Evolutionary conservation across 2,888 invertebrate genomes (phyloP).

Genomic region (Diplazon laetatorius): DNA sequence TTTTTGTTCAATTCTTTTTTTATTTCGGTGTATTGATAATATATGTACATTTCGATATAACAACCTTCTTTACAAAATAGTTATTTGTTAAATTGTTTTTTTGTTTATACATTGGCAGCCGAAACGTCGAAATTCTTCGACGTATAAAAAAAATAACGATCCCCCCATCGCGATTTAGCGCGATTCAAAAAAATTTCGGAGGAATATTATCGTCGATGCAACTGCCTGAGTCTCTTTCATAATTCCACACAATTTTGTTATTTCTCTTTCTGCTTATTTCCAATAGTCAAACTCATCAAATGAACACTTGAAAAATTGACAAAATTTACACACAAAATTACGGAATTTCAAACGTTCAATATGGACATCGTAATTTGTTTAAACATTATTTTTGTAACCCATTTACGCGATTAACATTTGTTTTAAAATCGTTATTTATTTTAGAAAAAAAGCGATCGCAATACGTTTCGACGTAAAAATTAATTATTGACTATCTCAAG

Average conservation of each 20-base stretch:
- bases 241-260: not conserved
- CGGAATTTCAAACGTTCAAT: conserved; percentile 13
- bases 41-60: conserved; percentile 64
- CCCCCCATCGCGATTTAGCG: conserved; percentile 10
- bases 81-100: conserved; percentile 13
- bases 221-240: conserved; percentile 7
- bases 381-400: not conserved
- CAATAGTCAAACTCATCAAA: not conserved
- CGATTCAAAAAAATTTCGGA: conserved; percentile 3
- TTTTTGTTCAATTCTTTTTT: too few relatives aligned
- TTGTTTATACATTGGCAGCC: conserved; percentile 60
- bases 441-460: conserved; percentile 8
- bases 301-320: not conserved
- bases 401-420: conserved; percentile 43
- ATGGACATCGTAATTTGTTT: not conserved
- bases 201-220: conserved; percentile 14
- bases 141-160: conserved; percentile 56
- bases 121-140: conserved; percentile 42
- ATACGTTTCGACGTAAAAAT: conserved; percentile 38
- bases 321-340: not conserved
- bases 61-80: conserved; percentile 58
- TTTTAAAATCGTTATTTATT: conserved; percentile 10
- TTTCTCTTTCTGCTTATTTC: not conserved
- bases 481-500: conserved; percentile 42
- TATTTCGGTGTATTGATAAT: conserved; percentile 54